Evolutionary conservation across 30 jellyfish, hydroid and myxozoan species (phyloP), one percentile per base, ranked within the genome.

Genomic region (Chrysaora quinquecirrha): DNA sequence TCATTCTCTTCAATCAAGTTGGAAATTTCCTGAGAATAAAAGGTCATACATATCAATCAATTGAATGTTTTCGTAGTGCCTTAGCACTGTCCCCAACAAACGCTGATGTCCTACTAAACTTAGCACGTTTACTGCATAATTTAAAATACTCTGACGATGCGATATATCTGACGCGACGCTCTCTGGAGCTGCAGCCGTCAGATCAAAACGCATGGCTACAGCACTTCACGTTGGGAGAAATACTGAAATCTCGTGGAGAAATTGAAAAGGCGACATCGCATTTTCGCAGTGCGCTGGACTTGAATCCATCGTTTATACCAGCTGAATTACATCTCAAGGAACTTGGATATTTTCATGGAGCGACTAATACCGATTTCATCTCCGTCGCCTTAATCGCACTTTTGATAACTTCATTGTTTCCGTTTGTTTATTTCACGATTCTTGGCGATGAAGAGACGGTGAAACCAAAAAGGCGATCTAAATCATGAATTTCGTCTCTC

Each of bases 61-160:
- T 94, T 47, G 99, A 94, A 60, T 94, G 99, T 81, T 94, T 85
- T 77, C 86, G 99, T 29, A 94, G 93, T 72, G 97, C 95, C 50
- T 52, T 94, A 80, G 90, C 86, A 3, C 50, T 75, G 11, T 81
- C 99, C 4, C 91, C 93, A 23, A 25, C 73, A 21, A 87, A 78
- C 52, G 85, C 96, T 54, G 99, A 94, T 73, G 96, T 75, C 24
- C 60, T 87, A 38, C 82, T 94, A 30, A 94, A 94, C 81, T 82
- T 94, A 0, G 99, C 99, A n/a, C 87, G 99, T 9, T 66, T 94
- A 30, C 30, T 94, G 87, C 88, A 80, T 60, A 94, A 94, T 63
- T 76, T 87, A 33, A 85, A 79, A 52, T 87, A 75, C 79, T 70
- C 62, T n/a, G 85, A 83, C 16, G 99, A 94, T 79, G 99, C 99